Evolutionary conservation across 2,888 invertebrate species (phyloP).

Genomic region (Tridacna crocea): DNA sequence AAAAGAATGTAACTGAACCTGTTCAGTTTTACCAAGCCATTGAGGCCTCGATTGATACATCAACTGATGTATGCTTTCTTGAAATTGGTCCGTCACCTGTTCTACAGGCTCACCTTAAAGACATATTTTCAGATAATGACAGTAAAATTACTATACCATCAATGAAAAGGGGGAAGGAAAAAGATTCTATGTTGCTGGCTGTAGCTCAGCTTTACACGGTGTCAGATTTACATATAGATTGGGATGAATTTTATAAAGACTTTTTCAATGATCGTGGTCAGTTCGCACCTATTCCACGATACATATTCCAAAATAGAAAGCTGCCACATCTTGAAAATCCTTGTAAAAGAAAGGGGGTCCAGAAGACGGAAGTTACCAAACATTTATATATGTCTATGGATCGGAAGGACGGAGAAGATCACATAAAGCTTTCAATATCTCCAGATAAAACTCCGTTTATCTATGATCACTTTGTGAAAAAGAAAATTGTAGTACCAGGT

Average conservation of each 20-base stretch:
- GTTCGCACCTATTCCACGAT: too few relatives aligned
- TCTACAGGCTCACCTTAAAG: conserved; percentile 56
- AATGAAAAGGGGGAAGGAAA: background rate
- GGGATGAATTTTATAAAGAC: too few relatives aligned
- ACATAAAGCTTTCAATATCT: conserved; percentile 20
- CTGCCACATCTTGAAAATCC: too few relatives aligned
- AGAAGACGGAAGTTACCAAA: too few relatives aligned
- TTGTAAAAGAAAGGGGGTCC: too few relatives aligned
- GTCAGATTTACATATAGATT: too few relatives aligned
- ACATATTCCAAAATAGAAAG: too few relatives aligned
- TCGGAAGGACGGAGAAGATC: background rate
- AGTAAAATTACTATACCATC: background rate
- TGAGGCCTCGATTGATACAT: conserved; percentile 22
- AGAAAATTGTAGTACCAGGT: conserved; percentile 58
- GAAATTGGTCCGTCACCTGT: conserved; percentile 74
- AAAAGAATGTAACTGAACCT: conserved; percentile 63
- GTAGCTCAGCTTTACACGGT: too few relatives aligned
- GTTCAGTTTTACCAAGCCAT: conserved; percentile 66
- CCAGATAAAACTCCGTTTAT: conserved; percentile 53
- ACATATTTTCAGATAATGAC: conserved; percentile 29
- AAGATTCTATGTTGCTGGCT: background rate
- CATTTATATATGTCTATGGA: too few relatives aligned
- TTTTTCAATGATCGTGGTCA: too few relatives aligned
- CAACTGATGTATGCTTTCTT: conserved; percentile 58
- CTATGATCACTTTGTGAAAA: conserved; percentile 59